These are phyloP conservation scores for Diplogasteroides magnus DNA, from an alignment of 1,140 invertebrate species.

Conservation along the genomic window DNA sequence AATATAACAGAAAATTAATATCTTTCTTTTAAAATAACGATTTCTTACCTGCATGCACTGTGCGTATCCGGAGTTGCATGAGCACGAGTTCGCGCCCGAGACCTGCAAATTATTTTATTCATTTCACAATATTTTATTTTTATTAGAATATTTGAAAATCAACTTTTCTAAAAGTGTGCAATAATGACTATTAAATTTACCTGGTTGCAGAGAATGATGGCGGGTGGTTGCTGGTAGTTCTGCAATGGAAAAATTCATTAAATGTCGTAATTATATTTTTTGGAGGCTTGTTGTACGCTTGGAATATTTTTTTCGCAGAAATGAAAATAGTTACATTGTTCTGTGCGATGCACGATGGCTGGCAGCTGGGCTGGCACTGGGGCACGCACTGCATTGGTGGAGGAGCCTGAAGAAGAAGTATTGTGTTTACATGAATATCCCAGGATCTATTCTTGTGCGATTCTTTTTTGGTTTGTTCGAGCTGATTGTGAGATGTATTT, in stretches of 20 bases:
- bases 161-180: background rate
- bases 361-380: background rate
- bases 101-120: background rate
- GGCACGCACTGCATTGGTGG: background rate
- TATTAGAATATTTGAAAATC: too few relatives aligned
- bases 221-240: constrained; percentile 27
- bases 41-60: constrained; percentile 24
- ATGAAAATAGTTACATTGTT: background rate
- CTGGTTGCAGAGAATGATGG: constrained; percentile 39
- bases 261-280: background rate
- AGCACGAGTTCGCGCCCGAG: constrained; percentile 19
- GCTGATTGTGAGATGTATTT: too few relatives aligned
- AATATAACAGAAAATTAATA: background rate
- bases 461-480: too few relatives aligned
- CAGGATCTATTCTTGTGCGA: too few relatives aligned
- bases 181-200: background rate
- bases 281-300: too few relatives aligned
- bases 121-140: too few relatives aligned
- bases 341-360: constrained; percentile 4
- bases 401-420: constrained; percentile 5
- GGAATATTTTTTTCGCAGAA: too few relatives aligned
- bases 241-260: background rate
- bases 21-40: background rate
- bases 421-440: too few relatives aligned
- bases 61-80: constrained; percentile 40